Conservation (phyloP, 2,888 invertebrate species). For the Melieria picta region DNA sequence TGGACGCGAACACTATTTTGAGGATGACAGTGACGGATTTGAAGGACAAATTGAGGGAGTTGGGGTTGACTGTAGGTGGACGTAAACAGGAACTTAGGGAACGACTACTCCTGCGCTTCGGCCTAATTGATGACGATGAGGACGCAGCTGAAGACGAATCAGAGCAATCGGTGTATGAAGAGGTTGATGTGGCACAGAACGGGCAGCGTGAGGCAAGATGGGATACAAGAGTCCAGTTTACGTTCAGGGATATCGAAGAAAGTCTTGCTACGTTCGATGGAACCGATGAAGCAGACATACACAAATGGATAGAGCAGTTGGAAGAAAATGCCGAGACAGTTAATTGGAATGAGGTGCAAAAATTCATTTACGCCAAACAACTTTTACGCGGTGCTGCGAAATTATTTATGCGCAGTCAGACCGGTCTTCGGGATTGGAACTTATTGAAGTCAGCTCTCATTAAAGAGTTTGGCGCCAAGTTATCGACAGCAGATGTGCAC, state of each 20-base stretch:
- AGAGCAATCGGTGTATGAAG: slow-evolving; percentile 11
- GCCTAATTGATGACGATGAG: slow-evolving; percentile 17
- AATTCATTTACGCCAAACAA: slow-evolving; percentile 29
- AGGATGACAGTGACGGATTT: slow-evolving; percentile 17
- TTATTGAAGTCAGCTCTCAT: slow-evolving; percentile 27
- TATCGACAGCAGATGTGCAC: slow-evolving; percentile 31
- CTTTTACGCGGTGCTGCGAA: slow-evolving; percentile 13
- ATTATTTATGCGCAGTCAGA: slow-evolving; percentile 27
- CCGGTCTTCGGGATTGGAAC: slow-evolving; percentile 23
- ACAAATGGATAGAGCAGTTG: slow-evolving; percentile 20
- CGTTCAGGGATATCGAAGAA: slow-evolving; percentile 20
- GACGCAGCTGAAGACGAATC: slow-evolving; percentile 13
- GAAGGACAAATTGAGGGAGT: slow-evolving; percentile 23
- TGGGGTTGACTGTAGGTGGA: slow-evolving; percentile 22
- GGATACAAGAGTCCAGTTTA: slow-evolving; percentile 5
- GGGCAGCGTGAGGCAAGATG: not conserved
- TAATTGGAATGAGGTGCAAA: slow-evolving; percentile 19
- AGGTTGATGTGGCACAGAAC: slow-evolving; percentile 2
- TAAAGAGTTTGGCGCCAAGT: slow-evolving; percentile 33
- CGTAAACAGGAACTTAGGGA: slow-evolving; percentile 20
- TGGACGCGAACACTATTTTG: slow-evolving; percentile 22
- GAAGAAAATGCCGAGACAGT: slow-evolving; percentile 23
- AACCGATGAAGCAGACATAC: slow-evolving; percentile 1
- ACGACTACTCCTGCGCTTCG: slow-evolving; percentile 26
- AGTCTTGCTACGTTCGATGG: slow-evolving; percentile 7